Percentiles rank a stretch among this genome's conserved stretches.
Conservation (phyloP, 2,888 invertebrate genomes). For the Cephus sareptanus region DNA sequence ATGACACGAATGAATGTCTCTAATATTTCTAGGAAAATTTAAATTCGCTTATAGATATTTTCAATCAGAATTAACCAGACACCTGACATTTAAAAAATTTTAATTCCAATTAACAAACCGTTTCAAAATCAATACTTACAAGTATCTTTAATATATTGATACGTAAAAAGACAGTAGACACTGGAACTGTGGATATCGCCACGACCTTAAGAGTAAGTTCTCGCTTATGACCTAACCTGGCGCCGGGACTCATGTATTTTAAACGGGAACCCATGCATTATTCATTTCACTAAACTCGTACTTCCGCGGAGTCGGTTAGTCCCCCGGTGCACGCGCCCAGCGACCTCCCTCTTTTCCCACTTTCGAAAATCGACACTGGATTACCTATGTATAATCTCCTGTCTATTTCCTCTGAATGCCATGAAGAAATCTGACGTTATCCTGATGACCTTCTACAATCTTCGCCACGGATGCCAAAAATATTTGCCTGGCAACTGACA, state of each 20-base stretch:
- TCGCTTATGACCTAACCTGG: not conserved
- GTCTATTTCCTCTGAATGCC: not conserved
- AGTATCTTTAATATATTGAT: not conserved
- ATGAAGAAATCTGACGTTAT: not conserved
- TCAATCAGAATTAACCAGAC: not conserved
- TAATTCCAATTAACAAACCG: not conserved
- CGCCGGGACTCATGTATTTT: conserved; percentile 8
- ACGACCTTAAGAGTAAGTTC: not conserved
- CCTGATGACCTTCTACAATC: not conserved
- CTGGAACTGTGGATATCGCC: not conserved
- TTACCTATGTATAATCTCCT: not conserved
- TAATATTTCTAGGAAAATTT: not conserved
- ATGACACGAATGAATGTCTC: not conserved
- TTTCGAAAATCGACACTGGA: not conserved
- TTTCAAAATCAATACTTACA: not conserved
- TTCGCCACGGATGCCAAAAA: not conserved
- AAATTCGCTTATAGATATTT: not conserved
- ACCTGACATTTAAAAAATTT: not conserved
- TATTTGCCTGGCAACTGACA: not conserved
- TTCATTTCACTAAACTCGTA: conserved; percentile 12
- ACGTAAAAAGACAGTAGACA: not conserved
- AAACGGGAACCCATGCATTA: conserved; percentile 9
- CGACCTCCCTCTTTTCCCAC: not conserved
- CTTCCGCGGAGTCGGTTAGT: conserved; percentile 5
- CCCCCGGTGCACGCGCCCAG: conserved; percentile 3